A percentile compares a stretch with the other conserved stretches of the same genome.
phyloP scores from a whole-genome alignment of 1,140 invertebrate genomes.

The Tetranychus urticae region DNA sequence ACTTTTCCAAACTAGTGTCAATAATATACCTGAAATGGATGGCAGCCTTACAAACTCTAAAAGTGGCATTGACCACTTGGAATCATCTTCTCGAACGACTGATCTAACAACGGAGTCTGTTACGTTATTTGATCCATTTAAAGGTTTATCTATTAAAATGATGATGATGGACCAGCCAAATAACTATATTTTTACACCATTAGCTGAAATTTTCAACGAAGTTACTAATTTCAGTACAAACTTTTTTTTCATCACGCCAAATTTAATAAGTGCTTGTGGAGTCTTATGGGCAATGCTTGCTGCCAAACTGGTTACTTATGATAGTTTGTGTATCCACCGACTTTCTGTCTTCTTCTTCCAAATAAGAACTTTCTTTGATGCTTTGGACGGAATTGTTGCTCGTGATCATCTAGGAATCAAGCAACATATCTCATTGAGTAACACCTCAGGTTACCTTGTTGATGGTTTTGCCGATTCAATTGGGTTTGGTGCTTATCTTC shows the following conservation, averaged over 20 bases:
- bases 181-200: conserved; percentile 13
- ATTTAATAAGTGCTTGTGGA: conserved; percentile 46
- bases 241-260: conserved; percentile 42
- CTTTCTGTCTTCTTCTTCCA: conserved; percentile 30
- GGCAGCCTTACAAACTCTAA: not conserved
- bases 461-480: conserved; percentile 28
- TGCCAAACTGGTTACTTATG: conserved; percentile 37
- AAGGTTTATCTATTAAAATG: conserved; percentile 13
- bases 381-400: conserved; percentile 51
- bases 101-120: not conserved
- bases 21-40: not conserved
- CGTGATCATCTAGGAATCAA: conserved; percentile 22
- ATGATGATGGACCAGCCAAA: conserved; percentile 15
- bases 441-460: conserved; percentile 5
- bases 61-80: not conserved
- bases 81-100: not conserved
- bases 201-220: conserved; percentile 12
- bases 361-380: conserved; percentile 43
- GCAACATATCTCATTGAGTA: conserved; percentile 24
- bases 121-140: conserved; percentile 6
- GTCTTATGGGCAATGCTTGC: conserved; percentile 40
- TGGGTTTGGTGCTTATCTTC: conserved; percentile 23
- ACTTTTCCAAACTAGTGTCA: not conserved
- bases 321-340: conserved; percentile 30
- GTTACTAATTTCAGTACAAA: conserved; percentile 28